Base-by-base conservation (phyloP, 2,888 invertebrate species). In the Eupithecia vulgata region DNA sequence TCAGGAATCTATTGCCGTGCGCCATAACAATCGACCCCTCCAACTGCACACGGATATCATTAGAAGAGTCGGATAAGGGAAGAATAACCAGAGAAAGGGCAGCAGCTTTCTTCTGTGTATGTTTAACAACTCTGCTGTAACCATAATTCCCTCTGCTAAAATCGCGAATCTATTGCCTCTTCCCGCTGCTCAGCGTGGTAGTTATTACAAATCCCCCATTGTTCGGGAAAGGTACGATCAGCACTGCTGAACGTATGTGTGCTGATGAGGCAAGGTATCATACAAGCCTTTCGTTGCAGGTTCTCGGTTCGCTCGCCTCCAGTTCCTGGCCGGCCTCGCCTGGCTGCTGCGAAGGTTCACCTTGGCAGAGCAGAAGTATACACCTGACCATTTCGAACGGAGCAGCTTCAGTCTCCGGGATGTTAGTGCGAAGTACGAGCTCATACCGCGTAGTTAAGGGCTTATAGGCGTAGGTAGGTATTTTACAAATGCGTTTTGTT, bases 321-420 rank as follows among this genome's bases (percentile, higher is more conserved):
- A 89, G 71, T 67, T 89, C 5, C 88, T 87, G 66, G 80, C 83
- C 0, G 87, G 84, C 0, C 65, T 90, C 1, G 85, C 85, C 1
- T 82, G 86, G 83, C 76, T 90, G 10, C 76, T 90, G 5, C 81
- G 82, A 21, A 80, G 78, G 4, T 88, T 82, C 64, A 90, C 90
- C 15, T 69, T 90, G 5, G 79, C 73, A 4, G 84, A 86, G 62
- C 79, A 84, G 30, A 72, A 75, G 1, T 85, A 83, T 66, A 70
- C 71, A 13, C 85, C 87, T 0, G 72, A 76, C 0, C 64, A 76
- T 15, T 89, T 87, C 64, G 89, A 87, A 25, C 78, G 73, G 8
- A 90, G 88, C 61, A 68, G 80, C 1, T 89, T 90, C 65, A 82
- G 81, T 15, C 52, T 90, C 0, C 81, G 87, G 35, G 88, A 89